Conservation (phyloP, 2,888 invertebrate genomes). For the Pachycephus smyrnensis region DNA sequence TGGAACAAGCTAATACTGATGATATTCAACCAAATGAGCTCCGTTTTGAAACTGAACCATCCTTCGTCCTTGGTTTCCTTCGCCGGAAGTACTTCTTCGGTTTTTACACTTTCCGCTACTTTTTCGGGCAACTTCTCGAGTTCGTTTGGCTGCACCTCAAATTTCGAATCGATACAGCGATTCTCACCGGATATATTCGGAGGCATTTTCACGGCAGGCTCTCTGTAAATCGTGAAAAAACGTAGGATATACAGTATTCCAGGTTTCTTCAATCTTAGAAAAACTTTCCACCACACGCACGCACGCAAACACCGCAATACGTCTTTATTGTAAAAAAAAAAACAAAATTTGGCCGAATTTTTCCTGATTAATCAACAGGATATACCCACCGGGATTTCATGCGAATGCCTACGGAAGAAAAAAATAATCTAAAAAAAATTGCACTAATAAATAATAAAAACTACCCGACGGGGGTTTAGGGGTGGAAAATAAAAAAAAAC, state of each 20-base stretch:
- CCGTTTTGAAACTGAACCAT: conserved; percentile 68
- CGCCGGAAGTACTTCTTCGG: conserved; percentile 26
- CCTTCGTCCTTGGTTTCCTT: conserved; percentile 29
- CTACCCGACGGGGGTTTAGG: not conserved
- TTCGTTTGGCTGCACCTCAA: conserved; percentile 11
- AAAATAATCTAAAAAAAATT: not conserved
- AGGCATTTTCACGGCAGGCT: conserved; percentile 14
- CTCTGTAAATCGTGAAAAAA: not conserved
- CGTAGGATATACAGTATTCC: not conserved
- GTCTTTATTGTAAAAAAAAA: not conserved
- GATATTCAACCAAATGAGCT: conserved; percentile 74
- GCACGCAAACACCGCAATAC: not conserved
- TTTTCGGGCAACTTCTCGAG: not conserved
- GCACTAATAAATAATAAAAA: no score
- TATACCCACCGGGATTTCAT: not conserved
- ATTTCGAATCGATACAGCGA: conserved; percentile 6
- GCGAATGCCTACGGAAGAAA: not conserved
- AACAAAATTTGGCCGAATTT: not conserved
- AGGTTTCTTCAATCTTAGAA: not conserved
- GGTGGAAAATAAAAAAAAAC: not conserved
- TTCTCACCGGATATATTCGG: conserved; percentile 19
- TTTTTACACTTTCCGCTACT: not conserved
- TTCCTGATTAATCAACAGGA: not conserved
- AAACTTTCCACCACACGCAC: not conserved
- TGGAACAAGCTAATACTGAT: conserved; percentile 70